These are phyloP conservation scores for Rhopalosiphum nymphaeae DNA, from an alignment of 2,888 invertebrate genomes.

Conservation along the genomic window DNA sequence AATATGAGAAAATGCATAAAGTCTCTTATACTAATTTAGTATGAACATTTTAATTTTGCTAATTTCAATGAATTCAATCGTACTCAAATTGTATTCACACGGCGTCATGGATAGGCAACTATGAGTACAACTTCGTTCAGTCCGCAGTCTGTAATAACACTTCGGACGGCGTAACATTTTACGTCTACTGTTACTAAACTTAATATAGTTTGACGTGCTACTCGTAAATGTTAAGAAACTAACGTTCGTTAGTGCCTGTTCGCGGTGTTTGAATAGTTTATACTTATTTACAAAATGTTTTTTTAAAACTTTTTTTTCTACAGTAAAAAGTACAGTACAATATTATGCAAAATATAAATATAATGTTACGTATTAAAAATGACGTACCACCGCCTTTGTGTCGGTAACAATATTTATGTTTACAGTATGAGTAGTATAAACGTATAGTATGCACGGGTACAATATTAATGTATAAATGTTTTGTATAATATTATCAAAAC, in stretches of 20 bases:
- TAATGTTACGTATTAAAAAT: not conserved
- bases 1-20: not conserved
- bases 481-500: constrained; percentile 1
- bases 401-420: not conserved
- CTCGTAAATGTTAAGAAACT: not conserved
- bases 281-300: not conserved
- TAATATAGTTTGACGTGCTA: not conserved
- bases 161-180: not conserved
- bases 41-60: not conserved
- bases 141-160: not conserved
- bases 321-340: not conserved
- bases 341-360: not conserved
- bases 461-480: not conserved
- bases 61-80: not conserved
- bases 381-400: not conserved
- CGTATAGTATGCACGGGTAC: not conserved
- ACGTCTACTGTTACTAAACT: not conserved
- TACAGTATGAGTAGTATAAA: not conserved
- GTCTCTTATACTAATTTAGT: not conserved
- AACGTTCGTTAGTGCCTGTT: not conserved
- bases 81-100: not conserved
- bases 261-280: not conserved
- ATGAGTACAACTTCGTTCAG: not conserved
- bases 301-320: not conserved
- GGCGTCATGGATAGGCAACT: not conserved